phyloP scores from a whole-genome alignment of 2,797 vertebrate genomes.

The Steatocranus sp. region DNA sequence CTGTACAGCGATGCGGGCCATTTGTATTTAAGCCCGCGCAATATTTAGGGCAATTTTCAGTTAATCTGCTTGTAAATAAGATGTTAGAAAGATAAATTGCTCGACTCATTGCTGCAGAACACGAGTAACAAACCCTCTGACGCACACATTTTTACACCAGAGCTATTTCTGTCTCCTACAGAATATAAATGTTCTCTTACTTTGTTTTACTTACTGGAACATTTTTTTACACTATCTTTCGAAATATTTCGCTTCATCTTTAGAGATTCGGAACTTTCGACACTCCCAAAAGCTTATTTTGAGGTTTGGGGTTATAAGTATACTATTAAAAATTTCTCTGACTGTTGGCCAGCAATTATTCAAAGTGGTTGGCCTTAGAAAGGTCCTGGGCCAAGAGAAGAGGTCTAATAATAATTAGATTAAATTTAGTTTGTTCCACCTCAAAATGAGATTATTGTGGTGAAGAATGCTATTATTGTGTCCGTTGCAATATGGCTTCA shows the following conservation, averaged over 20 bases:
- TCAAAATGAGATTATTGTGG: neutral
- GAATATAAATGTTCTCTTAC: neutral
- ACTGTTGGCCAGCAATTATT: neutral
- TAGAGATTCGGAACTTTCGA: neutral
- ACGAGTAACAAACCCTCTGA: neutral
- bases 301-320: neutral
- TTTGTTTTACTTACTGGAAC: neutral
- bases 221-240: neutral
- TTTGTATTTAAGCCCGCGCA: neutral
- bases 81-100: slow-evolving; percentile 6
- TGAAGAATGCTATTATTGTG: neutral
- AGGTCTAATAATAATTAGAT: neutral
- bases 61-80: slow-evolving; percentile 28
- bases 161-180: neutral
- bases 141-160: neutral
- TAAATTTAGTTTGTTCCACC: neutral
- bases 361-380: neutral
- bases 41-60: neutral
- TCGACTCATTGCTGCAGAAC: neutral
- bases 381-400: neutral
- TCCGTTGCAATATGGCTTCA: neutral
- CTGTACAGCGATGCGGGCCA: neutral
- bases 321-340: neutral
- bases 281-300: neutral
- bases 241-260: neutral